Percentiles rank a stretch among this genome's conserved stretches.
These are phyloP conservation scores for Brachyhypopomus occidentalis DNA, from an alignment of 2,113 vertebrate species.

Conservation along the genomic window DNA sequence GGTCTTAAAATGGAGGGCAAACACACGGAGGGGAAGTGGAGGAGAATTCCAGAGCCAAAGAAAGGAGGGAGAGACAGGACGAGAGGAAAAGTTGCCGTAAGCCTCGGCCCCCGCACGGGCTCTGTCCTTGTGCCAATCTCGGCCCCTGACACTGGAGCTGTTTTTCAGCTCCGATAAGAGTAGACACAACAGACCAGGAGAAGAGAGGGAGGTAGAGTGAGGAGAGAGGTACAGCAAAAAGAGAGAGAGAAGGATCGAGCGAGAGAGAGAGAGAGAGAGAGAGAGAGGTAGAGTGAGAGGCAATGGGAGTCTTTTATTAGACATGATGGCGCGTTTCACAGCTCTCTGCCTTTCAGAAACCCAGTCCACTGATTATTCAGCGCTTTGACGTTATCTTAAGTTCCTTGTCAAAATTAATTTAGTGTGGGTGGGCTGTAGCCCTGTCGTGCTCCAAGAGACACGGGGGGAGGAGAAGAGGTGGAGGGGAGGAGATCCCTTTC, in stretches of 20 bases:
- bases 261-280: constrained; percentile 25
- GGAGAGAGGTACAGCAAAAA: not conserved
- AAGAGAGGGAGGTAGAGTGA: not conserved
- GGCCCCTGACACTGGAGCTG: constrained; percentile 40
- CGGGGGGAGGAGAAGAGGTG: constrained; percentile 42
- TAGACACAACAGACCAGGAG: constrained; percentile 40
- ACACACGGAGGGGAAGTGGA: constrained; percentile 49
- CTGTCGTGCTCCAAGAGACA: constrained; percentile 67
- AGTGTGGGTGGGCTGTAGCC: constrained; percentile 73
- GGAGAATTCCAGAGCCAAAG: constrained; percentile 39
- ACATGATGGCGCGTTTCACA: constrained; percentile 79
- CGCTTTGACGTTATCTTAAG: constrained; percentile 77
- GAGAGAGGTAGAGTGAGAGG: constrained; percentile 52
- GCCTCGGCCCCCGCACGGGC: constrained; percentile 26
- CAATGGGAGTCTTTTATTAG: constrained; percentile 77
- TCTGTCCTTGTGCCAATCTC: constrained; percentile 43
- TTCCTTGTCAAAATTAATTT: constrained; percentile 80
- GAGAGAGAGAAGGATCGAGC: constrained; percentile 40
- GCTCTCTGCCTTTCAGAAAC: constrained; percentile 76
- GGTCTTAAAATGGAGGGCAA: constrained; percentile 26
- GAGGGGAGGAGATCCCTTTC: constrained; percentile 69
- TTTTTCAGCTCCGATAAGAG: constrained; percentile 26
- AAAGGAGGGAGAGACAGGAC: constrained; percentile 26
- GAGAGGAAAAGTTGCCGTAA: constrained; percentile 46
- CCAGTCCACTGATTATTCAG: constrained; percentile 78